Percentiles rank a stretch among this genome's conserved stretches.
phyloP scores from a whole-genome alignment of 2,113 vertebrate genomes.

The Melanocharis versteri region DNA sequence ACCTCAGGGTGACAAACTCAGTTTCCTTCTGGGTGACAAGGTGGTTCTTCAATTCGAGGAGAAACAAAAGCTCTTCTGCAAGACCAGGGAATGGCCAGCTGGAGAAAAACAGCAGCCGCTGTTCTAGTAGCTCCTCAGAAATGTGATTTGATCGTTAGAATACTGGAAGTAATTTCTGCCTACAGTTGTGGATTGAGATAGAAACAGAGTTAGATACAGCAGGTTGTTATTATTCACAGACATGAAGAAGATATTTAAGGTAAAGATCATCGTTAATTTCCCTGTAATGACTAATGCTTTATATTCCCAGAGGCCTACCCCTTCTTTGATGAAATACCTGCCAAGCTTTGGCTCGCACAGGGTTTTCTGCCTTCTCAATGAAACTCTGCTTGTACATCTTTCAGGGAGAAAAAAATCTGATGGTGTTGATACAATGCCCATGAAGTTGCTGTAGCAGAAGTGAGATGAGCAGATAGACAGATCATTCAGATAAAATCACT shows the following conservation, averaged over 20 bases:
- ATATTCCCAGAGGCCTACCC: not conserved
- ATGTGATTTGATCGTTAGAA: not conserved
- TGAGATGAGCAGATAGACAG: not conserved
- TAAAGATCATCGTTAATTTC: slow-evolving; percentile 36
- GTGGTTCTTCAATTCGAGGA: not conserved
- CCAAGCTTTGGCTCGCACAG: not conserved
- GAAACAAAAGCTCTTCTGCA: not conserved
- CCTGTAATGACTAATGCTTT: slow-evolving; percentile 4
- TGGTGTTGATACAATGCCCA: not conserved
- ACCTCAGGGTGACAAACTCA: not conserved
- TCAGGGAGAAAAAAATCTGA: not conserved
- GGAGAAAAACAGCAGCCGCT: not conserved
- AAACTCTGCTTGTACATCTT: not conserved
- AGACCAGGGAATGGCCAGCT: not conserved
- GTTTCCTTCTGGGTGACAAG: not conserved
- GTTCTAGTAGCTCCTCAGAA: not conserved
- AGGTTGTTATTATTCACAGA: slow-evolving; percentile 9
- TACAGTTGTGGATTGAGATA: not conserved
- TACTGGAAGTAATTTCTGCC: not conserved
- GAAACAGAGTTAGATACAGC: not conserved
- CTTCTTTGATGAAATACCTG: slow-evolving; percentile 1
- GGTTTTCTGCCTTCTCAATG: not conserved
- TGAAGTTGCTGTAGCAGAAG: not conserved
- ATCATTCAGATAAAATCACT: not conserved
- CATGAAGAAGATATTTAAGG: slow-evolving; percentile 14